These are phyloP conservation scores for Lindbergichthys nudifrons DNA, from an alignment of 2,797 vertebrate genomes.

Conservation along the genomic window DNA sequence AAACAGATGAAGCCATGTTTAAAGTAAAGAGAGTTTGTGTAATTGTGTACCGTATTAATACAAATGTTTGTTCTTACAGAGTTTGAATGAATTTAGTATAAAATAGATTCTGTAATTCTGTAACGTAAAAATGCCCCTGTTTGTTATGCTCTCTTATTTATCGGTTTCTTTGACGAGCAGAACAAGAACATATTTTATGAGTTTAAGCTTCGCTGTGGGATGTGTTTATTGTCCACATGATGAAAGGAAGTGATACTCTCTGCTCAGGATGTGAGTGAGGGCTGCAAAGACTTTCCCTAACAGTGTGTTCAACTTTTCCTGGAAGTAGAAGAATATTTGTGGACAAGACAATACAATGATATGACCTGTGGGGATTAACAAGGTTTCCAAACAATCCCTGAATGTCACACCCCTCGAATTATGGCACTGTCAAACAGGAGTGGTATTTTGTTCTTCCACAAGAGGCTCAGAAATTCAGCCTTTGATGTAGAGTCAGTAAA, in stretches of 20 bases:
- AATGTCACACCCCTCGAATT: constrained; percentile 16
- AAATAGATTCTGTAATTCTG: not conserved
- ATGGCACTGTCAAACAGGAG: constrained; percentile 8
- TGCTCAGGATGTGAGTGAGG: constrained; percentile 18
- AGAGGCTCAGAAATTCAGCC: not conserved
- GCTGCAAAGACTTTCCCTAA: constrained; percentile 11
- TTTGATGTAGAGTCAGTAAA: constrained; percentile 14
- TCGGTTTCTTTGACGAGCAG: not conserved
- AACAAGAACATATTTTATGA: constrained; percentile 1
- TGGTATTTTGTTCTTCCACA: not conserved
- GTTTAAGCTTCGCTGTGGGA: not conserved
- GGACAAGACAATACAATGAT: constrained; percentile 7
- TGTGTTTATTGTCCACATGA: not conserved
- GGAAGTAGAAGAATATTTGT: constrained; percentile 4
- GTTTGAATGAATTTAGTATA: not conserved
- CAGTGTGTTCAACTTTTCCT: constrained; percentile 18
- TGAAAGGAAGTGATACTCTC: no score
- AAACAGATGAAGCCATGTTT: not conserved
- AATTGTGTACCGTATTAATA: not conserved
- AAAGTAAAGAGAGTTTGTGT: not conserved
- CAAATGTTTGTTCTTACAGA: not conserved
- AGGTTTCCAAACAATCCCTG: constrained; percentile 15
- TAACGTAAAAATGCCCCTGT: not conserved
- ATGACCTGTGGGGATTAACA: constrained; percentile 7
- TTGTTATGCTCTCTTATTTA: constrained; percentile 6